Conservation (phyloP, 2,113 vertebrate species). For the Rhinolophus sinicus region DNA sequence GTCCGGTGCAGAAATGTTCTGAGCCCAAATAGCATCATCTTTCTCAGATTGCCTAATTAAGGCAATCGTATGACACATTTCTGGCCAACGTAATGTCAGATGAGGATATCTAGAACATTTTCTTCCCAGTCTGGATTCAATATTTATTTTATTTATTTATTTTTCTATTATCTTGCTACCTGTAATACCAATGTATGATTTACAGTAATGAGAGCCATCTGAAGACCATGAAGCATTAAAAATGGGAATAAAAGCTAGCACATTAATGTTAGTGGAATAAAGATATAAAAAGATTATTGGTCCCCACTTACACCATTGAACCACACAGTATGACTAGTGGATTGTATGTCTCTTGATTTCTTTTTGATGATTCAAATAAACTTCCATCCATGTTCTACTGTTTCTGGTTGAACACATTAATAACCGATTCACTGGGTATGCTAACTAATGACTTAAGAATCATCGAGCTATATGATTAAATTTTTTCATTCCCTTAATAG, state of each 20-base stretch:
- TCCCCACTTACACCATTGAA: neutral
- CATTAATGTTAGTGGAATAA: neutral
- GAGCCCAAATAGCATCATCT: neutral
- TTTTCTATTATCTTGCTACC: neutral
- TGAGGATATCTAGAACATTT: neutral
- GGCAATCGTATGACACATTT: neutral
- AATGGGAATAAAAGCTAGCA: neutral
- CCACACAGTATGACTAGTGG: neutral
- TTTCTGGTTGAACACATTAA: slow-evolving; percentile 32
- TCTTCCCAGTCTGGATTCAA: neutral
- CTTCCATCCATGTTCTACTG: neutral
- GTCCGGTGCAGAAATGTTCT: neutral
- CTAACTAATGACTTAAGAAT: slow-evolving; percentile 46
- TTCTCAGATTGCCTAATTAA: neutral
- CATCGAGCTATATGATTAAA: slow-evolving; percentile 40
- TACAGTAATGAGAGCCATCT: neutral
- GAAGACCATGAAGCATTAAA: neutral
- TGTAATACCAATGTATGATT: neutral
- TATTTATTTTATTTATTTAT: neutral
- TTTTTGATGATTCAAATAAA: neutral
- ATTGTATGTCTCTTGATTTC: neutral
- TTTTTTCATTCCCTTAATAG: slow-evolving; percentile 59
- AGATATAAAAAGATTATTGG: neutral
- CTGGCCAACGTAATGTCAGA: neutral
- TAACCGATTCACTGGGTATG: neutral